Evolutionary conservation across 1,140 invertebrate genomes (phyloP), one percentile per base, ranked within the genome.

Genomic region (Teleogryllus occipitalis): DNA sequence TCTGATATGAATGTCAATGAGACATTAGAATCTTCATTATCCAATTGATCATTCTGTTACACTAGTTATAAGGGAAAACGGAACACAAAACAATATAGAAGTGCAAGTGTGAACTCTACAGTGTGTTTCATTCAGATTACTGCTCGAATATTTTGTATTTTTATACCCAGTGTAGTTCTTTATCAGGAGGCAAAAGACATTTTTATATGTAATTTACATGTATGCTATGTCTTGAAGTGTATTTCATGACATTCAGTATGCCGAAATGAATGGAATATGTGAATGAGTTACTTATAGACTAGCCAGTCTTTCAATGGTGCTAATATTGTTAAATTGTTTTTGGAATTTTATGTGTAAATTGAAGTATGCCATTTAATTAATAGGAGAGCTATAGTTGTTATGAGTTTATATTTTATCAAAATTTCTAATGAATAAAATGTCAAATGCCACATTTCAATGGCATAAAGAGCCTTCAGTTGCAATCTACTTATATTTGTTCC

Each of bases 1-100:
- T 81, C 82, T 46, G 85, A 85, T 49, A 79, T 85, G 48, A 79
- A 83, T 7, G 84, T 85, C 39, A 84, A 82, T 80, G 83, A 86
- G 47, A 47, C 27, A 22, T 22, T 78, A 27, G 78, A 82, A 74
- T 81, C 82, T 8, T 82, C 81, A 46, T 22, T 82, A 72, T 82
- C 81, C 8, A 82, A 82, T 75, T 79, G 72, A 10, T 21, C 15
- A 74, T 15, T 18, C n/a, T 18, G 10, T 18, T 65, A 65, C 54
- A 18, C 18, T 14, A 65, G 10, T 65, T 14, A 10, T 65, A 18
- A 65, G 54, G 7, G 18, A 18, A 65, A 65, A 65, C 3, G 10
- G 10, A 18, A 3, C 54, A 65, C 18, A 65, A 65, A 39, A 39
- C 27, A 39, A 2, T 39, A 39, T 39, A 39, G 27, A 39, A 39